These are phyloP conservation scores for Prenolepis imparis DNA, from an alignment of 2,888 invertebrate species.

Conservation along the genomic window DNA sequence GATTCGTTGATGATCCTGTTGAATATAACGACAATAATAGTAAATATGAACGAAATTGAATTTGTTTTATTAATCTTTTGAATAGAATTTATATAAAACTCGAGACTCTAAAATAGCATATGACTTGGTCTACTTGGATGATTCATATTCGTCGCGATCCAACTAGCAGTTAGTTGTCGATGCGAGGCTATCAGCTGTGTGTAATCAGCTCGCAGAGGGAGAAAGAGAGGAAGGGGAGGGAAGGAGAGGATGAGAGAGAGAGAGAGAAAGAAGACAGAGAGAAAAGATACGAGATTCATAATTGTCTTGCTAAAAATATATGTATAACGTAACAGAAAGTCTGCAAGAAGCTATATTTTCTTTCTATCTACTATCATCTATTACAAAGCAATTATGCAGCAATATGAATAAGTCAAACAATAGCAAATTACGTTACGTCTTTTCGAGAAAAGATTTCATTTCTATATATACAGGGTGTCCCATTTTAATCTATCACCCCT, in stretches of 20 bases:
- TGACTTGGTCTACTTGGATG: slow-evolving; percentile 39
- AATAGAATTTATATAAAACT: not conserved
- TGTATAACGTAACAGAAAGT: slow-evolving; percentile 43
- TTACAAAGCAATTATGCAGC: slow-evolving; percentile 21
- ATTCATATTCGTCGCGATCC: slow-evolving; percentile 42
- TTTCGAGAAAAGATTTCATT: not conserved
- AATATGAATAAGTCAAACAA: slow-evolving; percentile 8
- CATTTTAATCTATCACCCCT: no score
- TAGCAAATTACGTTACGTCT: not conserved
- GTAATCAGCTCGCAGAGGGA: slow-evolving; percentile 36
- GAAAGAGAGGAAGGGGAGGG: not conserved
- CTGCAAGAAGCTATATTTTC: not conserved
- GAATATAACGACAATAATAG: not conserved
- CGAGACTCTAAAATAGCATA: slow-evolving; percentile 30
- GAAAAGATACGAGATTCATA: slow-evolving; percentile 48
- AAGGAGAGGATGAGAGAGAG: not conserved
- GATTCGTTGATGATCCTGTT: not conserved
- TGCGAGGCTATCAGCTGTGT: slow-evolving; percentile 48
- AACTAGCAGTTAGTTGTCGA: slow-evolving; percentile 42
- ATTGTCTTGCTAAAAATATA: slow-evolving; percentile 46
- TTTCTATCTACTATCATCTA: slow-evolving; percentile 16
- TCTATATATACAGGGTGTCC: no score
- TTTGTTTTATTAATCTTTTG: slow-evolving; percentile 26
- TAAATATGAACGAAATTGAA: not conserved
- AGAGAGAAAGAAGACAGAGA: not conserved